phyloP scores from a whole-genome alignment of 2,797 vertebrate genomes.

The Allobates femoralis region DNA sequence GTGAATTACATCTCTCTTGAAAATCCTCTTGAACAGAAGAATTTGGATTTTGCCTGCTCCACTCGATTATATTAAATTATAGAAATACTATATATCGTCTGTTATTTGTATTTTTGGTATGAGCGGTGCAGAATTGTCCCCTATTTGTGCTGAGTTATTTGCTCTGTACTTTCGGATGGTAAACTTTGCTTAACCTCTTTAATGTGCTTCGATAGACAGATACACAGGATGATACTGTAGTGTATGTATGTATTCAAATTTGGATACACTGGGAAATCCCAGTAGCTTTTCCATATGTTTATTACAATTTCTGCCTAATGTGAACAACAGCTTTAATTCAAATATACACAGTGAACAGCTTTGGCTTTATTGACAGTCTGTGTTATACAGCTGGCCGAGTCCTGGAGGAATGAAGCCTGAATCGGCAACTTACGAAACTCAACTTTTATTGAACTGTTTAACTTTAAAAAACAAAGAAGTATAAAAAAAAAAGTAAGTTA shows the following conservation, averaged over 20 bases:
- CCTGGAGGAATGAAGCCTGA: constrained; percentile 51
- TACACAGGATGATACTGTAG: constrained; percentile 32
- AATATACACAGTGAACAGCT: constrained; percentile 59
- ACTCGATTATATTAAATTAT: too few relatives aligned
- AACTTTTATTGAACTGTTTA: constrained; percentile 49
- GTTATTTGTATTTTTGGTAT: too few relatives aligned
- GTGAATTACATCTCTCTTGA: too few relatives aligned
- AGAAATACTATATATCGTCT: too few relatives aligned
- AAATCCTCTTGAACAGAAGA: too few relatives aligned
- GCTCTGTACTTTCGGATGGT: not conserved
- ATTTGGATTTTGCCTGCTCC: too few relatives aligned
- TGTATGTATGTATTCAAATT: constrained; percentile 47
- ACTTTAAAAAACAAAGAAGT: constrained; percentile 21
- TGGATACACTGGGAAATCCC: constrained; percentile 55
- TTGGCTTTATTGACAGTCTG: constrained; percentile 53
- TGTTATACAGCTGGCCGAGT: constrained; percentile 51
- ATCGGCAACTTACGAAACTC: constrained; percentile 21
- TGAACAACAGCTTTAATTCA: constrained; percentile 61
- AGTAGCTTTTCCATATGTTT: constrained; percentile 60
- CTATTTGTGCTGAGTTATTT: not conserved
- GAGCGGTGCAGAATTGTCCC: not conserved
- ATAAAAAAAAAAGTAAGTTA: too few relatives aligned
- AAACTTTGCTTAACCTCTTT: constrained; percentile 28
- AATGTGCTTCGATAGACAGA: constrained; percentile 39
- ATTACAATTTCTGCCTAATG: constrained; percentile 60